Base-by-base conservation (phyloP, 2,888 invertebrate species). In the Idaea biselata region DNA sequence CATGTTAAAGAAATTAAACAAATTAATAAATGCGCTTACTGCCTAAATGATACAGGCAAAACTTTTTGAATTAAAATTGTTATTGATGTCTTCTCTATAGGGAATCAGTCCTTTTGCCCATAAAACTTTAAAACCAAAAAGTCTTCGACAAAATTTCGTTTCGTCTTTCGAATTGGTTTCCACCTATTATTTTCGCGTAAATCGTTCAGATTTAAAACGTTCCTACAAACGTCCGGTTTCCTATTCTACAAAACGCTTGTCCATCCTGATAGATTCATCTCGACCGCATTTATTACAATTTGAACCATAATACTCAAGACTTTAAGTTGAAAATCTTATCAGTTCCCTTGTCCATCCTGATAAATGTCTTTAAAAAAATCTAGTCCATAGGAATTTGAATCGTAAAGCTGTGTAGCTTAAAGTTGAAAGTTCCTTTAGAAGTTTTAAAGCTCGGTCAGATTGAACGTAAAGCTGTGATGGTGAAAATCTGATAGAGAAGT, bases 161-260 rank as follows among this genome's bases (percentile, higher is more conserved):
- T 77, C 76, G 75, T 76, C 77, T 71, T 72, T 75, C 18, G 75
- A 78, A 86, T 85, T 81, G 84, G 83, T 84, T 80, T 73, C 73
- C 60, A 78, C 77, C 86, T 84, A 88, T 89, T 87, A 89, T 86
- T 87, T 84, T 79, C 82, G 74, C 86, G 86, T 90, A 89, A 89
- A 91, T 88, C 87, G 83, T 80, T 79, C 78, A 81, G 81, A 86
- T 88, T 88, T 88, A 88, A 90, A 91, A 87, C 84, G 81, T 76
- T 82, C 78, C 77, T 78, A 80, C 85, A 80, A 81, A 77, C 78
- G 85, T 86, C 87, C 89, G 84, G 88, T 86, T 87, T 79, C 81
- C 84, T 82, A 87, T 90, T 87, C 88, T 82, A 87, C 88, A 90
- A 88, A 90, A 91, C 76, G 89, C 83, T 89, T 85, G 91, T 89